Base-by-base conservation (phyloP, 2,797 vertebrate genomes). In the Schizopygopsis pylzovi region DNA sequence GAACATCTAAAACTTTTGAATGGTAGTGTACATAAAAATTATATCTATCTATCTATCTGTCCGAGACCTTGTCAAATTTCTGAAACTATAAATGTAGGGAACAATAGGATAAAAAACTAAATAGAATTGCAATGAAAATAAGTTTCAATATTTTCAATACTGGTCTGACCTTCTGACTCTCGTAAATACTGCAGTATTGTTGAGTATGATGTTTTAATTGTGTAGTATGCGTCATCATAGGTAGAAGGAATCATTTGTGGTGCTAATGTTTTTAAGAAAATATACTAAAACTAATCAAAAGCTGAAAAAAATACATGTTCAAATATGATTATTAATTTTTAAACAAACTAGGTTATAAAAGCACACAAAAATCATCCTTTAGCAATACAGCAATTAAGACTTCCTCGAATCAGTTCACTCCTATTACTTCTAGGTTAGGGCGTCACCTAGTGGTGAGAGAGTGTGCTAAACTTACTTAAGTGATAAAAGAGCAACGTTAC, bases 401-500 rank as follows among this genome's bases (percentile, higher is more conserved):
- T 13, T 52, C 61, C 37, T 65, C 1, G 13, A 37, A 16, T 39
- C 22, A 43, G 2, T 37, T 28, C 71, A 49, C 18, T 83, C 11
- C 20, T 33, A 22, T 0, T 83, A 11, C 15, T 65, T 43, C 20
- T 43, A 68, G 39, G 25, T 61, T 45, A 79, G 41, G 10, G 8
- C 22, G 15, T 37, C 83, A 71, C 65, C 83, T 80, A 79, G 39
- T 79, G 76, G 77, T 63, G 39, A 37, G 8, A 78, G 20, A 12
- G 7, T 25, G 43, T 16, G 39, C 12, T 18, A 41, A 41, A 22
- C 2, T 16, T 54, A 20, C 72, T 41, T 52, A 39, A 47, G 61
- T 20, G 6, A 41, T 77, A n/a, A 49, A 5, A 41, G n/a, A 7
- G 3, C 37, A 41, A 22, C 11, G 47, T 72, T 93, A 99, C 98